Base-by-base conservation (phyloP, 2,888 invertebrate species). In the Lucinisca nassula region DNA sequence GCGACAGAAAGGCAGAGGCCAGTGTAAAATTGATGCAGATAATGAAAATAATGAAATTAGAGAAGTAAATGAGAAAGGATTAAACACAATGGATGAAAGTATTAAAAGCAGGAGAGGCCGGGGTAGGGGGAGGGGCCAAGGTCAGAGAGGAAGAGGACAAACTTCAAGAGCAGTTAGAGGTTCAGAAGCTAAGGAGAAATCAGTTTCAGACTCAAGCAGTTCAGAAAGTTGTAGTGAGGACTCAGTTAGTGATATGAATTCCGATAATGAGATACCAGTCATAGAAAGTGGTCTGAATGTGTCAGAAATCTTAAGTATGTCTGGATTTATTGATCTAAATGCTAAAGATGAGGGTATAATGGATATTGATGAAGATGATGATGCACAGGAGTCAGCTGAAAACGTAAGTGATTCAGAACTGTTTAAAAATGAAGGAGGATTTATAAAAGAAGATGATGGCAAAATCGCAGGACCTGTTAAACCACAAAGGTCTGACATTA, bases 351-450 rank as follows among this genome's bases (percentile, higher is more conserved):
- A 40, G 21, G 70, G 1, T 38, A 30, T n/a, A 12, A 58, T 72
- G n/a, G 45, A 58, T 27, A n/a, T 45, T 73, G 67, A 61, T 27
- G 27, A 32, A 37, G 55, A 67, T 40, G 61, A 61, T 24, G 14
- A 61, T 27, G 4, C 6, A 27, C 6, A 30, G 14, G 61, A 61
- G 10, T 61, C 61, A 6, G 67, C 32, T 67, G 35, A 32, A 32
- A 35, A 24, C 21, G 17, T 67, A 17, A 67, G 67, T 67, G 67
- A 67, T 24, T 35, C 67, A 35, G 67, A 67, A 67, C 10, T 67
- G 30, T 67, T 67, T 40, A 37, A 79, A 61, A 81, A 67, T 75
- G 90, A 87, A 79, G 90, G 90, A 32, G 90, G 87, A n/a, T 87
- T 90, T 74, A 74, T 83, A 6, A 83, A 73, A 40, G 87, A 90